Percentiles rank a stretch among this genome's conserved stretches.
phyloP scores from a whole-genome alignment of 2,888 invertebrate species.

The Tortricodes alternella region DNA sequence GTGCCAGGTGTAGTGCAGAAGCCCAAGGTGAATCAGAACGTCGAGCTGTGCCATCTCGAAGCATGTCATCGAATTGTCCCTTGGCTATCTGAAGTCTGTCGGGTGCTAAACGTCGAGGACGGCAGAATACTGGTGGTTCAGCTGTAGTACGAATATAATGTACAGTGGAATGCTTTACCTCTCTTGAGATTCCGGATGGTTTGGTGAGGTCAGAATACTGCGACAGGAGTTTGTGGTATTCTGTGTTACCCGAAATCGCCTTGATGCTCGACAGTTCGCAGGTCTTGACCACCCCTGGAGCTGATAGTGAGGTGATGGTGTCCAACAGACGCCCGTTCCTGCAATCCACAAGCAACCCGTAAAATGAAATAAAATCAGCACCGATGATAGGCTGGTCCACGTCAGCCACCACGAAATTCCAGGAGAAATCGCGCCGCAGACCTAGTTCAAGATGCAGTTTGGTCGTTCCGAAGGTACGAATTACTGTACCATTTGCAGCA shows the following conservation, averaged over 20 bases:
- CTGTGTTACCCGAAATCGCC: neutral
- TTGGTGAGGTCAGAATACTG: conserved; percentile 2
- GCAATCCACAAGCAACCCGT: conserved; percentile 25
- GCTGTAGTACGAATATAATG: conserved; percentile 38
- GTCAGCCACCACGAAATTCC: conserved; percentile 25
- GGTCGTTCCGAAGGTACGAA: conserved; percentile 19
- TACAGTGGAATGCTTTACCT: conserved; percentile 32
- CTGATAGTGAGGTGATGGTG: conserved; percentile 9
- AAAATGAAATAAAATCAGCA: conserved; percentile 26
- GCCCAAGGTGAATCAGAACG: conserved; percentile 44
- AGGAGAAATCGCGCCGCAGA: conserved; percentile 15
- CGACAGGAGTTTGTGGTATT: conserved; percentile 1
- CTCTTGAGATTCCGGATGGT: conserved; percentile 23
- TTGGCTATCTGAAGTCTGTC: conserved; percentile 31
- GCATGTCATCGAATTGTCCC: conserved; percentile 34
- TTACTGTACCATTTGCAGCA: conserved; percentile 24
- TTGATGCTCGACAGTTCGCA: neutral
- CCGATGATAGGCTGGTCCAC: conserved; percentile 21
- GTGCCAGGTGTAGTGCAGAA: conserved; percentile 47
- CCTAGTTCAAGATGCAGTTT: conserved; percentile 17
- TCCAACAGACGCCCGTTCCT: conserved; percentile 22
- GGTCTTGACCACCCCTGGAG: neutral
- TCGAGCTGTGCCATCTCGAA: conserved; percentile 32
- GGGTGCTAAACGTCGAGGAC: conserved; percentile 34
- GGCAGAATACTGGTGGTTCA: conserved; percentile 35